phyloP scores from a whole-genome alignment of 2,113 vertebrate genomes.

The Gopherus evgoodei region DNA sequence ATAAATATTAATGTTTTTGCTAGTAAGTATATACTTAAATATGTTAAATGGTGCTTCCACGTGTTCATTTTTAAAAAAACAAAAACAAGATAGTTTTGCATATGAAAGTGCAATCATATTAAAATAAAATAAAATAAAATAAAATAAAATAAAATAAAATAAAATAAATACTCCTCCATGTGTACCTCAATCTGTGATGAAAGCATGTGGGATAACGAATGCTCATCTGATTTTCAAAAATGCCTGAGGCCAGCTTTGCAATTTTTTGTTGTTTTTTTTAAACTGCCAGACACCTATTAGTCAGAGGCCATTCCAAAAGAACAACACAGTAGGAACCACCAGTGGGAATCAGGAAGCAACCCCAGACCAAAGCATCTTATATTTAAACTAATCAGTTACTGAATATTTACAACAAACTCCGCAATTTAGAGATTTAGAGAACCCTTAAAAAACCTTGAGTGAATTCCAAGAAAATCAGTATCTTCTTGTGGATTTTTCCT shows the following conservation, averaged over 20 bases:
- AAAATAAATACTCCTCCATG: neutral
- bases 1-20: neutral
- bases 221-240: neutral
- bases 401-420: neutral
- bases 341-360: neutral
- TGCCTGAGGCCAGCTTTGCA: neutral
- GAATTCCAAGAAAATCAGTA: fast-evolving
- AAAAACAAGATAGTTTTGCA: neutral
- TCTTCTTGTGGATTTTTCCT: neutral
- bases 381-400: neutral
- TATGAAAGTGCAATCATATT: too few species aligned
- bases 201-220: neutral
- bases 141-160: neutral
- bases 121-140: neutral
- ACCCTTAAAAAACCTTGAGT: neutral
- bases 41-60: neutral
- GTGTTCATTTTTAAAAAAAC: neutral
- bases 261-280: neutral
- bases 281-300: neutral
- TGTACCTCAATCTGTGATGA: neutral
- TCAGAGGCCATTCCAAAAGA: neutral
- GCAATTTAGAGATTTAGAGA: fast-evolving
- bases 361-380: neutral
- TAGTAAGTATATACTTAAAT: neutral
- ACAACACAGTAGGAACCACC: neutral